Base-by-base conservation (phyloP, 2,113 vertebrate species). In the Xenopus borealis region DNA sequence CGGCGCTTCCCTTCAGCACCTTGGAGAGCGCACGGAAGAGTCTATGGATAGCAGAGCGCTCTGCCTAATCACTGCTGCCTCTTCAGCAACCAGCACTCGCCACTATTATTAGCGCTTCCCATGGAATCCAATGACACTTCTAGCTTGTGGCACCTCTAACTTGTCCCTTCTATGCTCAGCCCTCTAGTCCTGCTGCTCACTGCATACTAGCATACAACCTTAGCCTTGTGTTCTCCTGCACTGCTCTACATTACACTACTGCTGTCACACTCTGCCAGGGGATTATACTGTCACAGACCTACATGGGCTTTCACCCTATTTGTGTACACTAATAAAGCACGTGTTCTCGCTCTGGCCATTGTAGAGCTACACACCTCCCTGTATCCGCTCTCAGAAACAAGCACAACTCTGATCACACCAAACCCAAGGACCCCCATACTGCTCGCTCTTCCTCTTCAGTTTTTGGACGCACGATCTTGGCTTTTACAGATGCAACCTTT, bases 21-120 rank as follows among this genome's bases (percentile, higher is more conserved):
- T 77, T 64, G 74, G 74, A 77, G 58, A 77, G 74, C 59, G 55
- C 72, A n/a, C 23, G 30, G 57, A 19, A 18, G 23, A 27, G 23
- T 27, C 23, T 27, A 50, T 50, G n/a, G 58, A 62, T 30, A 62
- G 14, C 20, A 13, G 10, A 47, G 33, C 3, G 64, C 72, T 72
- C 12, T 55, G 61, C 47, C 30, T 18, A 55, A 50, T 50, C 47
- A 50, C 45, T 69, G 73, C 65, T 63, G 57, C 40, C 45, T 61
- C 20, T 12, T 62, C 65, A 62, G 66, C 46, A 61, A 18, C 14
- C 23, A 18, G 4, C 53, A 55, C 11, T 3, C 58, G 2, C 47
- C 10, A 20, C 1, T 12, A 16, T 14, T 14, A 65, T 16, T 45
- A 18, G 16, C 7, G 17, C 33, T 18, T 20, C 58, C 10, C 40